Evolutionary conservation across 2,797 vertebrate genomes (phyloP).

Genomic region (Oreonectes daqikongensis): DNA sequence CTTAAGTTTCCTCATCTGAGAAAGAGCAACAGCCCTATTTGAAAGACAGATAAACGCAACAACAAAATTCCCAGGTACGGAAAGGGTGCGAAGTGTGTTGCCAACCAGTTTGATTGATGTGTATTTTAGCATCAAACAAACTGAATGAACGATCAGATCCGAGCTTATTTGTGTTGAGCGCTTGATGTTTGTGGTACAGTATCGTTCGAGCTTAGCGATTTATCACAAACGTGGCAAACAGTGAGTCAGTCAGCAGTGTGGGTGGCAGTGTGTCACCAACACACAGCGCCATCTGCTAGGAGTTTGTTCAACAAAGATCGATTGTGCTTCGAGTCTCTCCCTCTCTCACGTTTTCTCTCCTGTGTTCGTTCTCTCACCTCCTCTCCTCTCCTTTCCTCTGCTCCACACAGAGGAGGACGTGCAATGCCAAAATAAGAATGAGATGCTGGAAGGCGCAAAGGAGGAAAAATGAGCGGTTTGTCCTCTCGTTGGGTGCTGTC

Average conservation of each 20-base stretch:
- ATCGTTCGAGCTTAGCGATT: slow-evolving; percentile 53
- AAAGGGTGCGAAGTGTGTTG: neutral
- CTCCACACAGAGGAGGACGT: slow-evolving; percentile 51
- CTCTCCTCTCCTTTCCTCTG: slow-evolving; percentile 55
- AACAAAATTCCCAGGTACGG: slow-evolving; percentile 7
- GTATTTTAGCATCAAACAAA: slow-evolving; percentile 27
- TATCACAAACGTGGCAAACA: slow-evolving; percentile 62
- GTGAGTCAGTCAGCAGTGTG: slow-evolving; percentile 65
- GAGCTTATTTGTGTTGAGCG: slow-evolving; percentile 56
- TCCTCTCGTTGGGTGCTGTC: slow-evolving; percentile 45
- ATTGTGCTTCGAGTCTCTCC: slow-evolving; percentile 64
- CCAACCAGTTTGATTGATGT: slow-evolving; percentile 33
- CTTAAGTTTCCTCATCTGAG: neutral
- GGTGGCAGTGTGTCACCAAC: slow-evolving; percentile 63
- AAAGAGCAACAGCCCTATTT: neutral
- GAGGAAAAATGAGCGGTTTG: slow-evolving; percentile 49
- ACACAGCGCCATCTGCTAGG: slow-evolving; percentile 65
- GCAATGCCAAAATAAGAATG: slow-evolving; percentile 53
- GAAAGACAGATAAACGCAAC: neutral
- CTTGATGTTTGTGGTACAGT: slow-evolving; percentile 55
- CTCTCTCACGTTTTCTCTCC: slow-evolving; percentile 53
- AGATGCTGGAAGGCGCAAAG: slow-evolving; percentile 54
- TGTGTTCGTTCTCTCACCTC: slow-evolving; percentile 45
- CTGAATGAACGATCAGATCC: slow-evolving; percentile 49
- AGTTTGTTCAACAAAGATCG: slow-evolving; percentile 68